Conservation (phyloP, 2,113 vertebrate genomes). For the Piprites chloris region DNA sequence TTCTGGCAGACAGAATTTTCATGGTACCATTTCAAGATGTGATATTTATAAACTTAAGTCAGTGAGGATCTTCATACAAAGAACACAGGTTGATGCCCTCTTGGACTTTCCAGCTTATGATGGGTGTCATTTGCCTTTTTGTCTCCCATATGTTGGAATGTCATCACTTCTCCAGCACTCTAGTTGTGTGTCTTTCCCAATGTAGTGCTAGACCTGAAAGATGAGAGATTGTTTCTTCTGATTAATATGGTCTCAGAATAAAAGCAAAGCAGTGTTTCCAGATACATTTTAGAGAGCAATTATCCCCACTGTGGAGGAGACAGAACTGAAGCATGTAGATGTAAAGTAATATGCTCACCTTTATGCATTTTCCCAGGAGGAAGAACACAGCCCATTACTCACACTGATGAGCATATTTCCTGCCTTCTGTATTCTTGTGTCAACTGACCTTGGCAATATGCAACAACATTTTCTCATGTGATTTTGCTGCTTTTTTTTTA, state of each 20-base stretch:
- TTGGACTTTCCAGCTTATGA: not conserved
- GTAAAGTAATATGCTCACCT: not conserved
- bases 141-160: not conserved
- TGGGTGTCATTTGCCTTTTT: not conserved
- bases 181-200: not conserved
- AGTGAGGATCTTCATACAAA: not conserved
- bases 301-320: not conserved
- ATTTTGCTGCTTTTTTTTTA: not conserved
- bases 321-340: not conserved
- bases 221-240: not conserved
- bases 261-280: not conserved
- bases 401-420: accelerated
- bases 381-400: not conserved
- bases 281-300: not conserved
- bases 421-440: not conserved
- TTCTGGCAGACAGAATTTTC: not conserved
- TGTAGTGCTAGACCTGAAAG: not conserved
- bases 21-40: not conserved
- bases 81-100: not conserved
- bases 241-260: not conserved
- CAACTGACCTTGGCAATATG: not conserved
- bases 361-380: not conserved
- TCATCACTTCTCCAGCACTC: not conserved
- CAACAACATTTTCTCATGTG: not conserved
- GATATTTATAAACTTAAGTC: not conserved